Evolutionary conservation across 30 jellyfish, hydroid and myxozoan species (phyloP), one percentile per base, ranked within the genome.

Genomic region (Aurelia sp.): DNA sequence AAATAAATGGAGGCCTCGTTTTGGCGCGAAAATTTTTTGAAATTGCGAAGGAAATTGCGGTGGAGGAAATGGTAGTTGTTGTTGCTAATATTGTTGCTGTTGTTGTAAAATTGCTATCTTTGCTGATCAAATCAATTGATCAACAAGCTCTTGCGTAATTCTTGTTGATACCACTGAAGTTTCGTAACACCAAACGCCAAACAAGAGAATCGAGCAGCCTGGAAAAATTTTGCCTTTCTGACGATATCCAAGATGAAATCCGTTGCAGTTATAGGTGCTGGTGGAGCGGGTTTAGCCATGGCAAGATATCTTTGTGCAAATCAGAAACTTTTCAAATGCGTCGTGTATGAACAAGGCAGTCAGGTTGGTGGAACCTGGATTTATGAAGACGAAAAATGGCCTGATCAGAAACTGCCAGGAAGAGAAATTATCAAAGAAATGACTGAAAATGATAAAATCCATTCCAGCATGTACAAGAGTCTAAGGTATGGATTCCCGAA

Each of bases 231-330:
- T 44, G 55, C 55, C 15, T 44, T 44, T 8, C 15, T 44, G 55
- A 5, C 55, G 55, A 44, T n/a, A n/a, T 44, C 55, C 15, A 44
- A 8, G 55, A 90, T 74, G 95, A 84, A 47, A 15, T 84, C 86
- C 27, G 98, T 90, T 2, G 99, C 99, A 20, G 76, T 94, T 13
- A 94, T 94, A 8, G 99, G 99, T 0, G 99, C 97, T 13, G 99
- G 99, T 20, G 81, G 88, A n/a, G 96, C 98, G 18, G 99, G 99
- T 52, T 52, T 94, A 47, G 82, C 97, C 30, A 84, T 96, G 78
- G 97, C 97, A 50, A 74, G 97, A 60, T 80, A 78, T 63, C 76
- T 94, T 12, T 58, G 87, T 27, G 86, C 73, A 12, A 65, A 90
- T 16, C 80, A 76, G 24, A 61, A 48, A 60, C 59, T 60, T 57